A percentile compares a stretch with the other conserved stretches of the same genome.
Evolutionary conservation across 2,113 vertebrate species (phyloP).

Genomic region (Willisornis vidua): DNA sequence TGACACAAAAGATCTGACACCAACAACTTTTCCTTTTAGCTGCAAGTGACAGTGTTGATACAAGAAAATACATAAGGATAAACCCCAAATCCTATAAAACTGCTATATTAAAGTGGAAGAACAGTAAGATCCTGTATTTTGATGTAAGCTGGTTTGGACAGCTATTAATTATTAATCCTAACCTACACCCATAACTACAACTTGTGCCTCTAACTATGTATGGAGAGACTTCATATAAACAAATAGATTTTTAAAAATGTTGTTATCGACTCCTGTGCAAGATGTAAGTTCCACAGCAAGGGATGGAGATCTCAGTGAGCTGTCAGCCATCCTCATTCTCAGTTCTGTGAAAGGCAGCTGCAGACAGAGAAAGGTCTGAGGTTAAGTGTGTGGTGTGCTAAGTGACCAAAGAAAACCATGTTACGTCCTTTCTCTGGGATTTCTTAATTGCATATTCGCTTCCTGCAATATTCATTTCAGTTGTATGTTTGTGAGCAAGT

Average conservation of each 20-base stretch:
- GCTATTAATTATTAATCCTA: background rate
- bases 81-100: background rate
- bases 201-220: background rate
- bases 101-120: background rate
- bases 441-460: background rate
- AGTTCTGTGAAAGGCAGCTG: background rate
- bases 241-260: background rate
- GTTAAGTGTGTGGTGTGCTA: background rate
- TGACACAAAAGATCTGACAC: background rate
- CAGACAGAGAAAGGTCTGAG: background rate
- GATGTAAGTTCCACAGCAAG: background rate
- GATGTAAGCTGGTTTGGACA: background rate
- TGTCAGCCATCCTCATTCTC: background rate
- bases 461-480: slow-evolving; percentile 9
- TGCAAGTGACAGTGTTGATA: background rate
- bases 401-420: background rate
- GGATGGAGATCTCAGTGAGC: background rate
- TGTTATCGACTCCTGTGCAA: background rate
- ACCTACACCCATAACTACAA: background rate
- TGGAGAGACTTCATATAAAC: background rate
- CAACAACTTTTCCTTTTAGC: background rate
- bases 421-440: background rate
- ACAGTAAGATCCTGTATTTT: background rate
- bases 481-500: background rate
- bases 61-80: background rate